Conservation (phyloP, 1,140 invertebrate species). For the Protaetia brevitarsis region DNA sequence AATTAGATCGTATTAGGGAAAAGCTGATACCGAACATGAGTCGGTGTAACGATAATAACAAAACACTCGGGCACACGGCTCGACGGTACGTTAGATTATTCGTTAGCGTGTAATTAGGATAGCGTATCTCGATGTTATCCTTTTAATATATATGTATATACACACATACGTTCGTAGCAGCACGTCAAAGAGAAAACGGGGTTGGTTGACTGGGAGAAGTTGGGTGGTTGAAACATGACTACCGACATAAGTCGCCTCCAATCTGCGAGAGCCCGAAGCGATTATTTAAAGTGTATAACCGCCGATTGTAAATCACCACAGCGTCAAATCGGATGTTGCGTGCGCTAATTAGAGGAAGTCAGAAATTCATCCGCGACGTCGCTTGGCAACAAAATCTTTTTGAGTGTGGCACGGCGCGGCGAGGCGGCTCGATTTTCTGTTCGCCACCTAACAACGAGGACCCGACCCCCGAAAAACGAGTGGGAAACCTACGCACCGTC, state of each 20-base stretch:
- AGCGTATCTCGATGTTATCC: neutral
- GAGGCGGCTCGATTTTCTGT: slow-evolving; percentile 15
- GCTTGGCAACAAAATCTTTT: slow-evolving; percentile 21
- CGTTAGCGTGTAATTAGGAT: slow-evolving; percentile 8
- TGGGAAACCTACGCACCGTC: neutral
- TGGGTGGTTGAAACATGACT: neutral
- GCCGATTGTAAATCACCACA: slow-evolving; percentile 26
- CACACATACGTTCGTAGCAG: no score
- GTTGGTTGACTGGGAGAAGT: neutral
- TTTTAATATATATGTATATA: neutral
- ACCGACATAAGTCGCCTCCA: neutral
- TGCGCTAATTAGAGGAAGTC: slow-evolving; percentile 36
- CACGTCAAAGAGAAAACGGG: slow-evolving; percentile 5
- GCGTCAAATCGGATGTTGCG: slow-evolving; percentile 35
- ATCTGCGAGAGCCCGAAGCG: neutral
- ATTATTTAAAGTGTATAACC: slow-evolving; percentile 29
- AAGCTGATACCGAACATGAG: slow-evolving; percentile 2
- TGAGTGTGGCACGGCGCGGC: slow-evolving; percentile 17
- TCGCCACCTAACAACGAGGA: neutral
- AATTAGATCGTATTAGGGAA: slow-evolving; percentile 9
- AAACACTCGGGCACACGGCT: neutral
- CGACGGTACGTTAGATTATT: neutral
- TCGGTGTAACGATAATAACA: neutral
- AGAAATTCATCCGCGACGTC: slow-evolving; percentile 29
- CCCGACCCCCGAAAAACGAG: neutral